Conservation (phyloP, 2,888 invertebrate genomes). For the Caenorhabditis japonica region DNA sequence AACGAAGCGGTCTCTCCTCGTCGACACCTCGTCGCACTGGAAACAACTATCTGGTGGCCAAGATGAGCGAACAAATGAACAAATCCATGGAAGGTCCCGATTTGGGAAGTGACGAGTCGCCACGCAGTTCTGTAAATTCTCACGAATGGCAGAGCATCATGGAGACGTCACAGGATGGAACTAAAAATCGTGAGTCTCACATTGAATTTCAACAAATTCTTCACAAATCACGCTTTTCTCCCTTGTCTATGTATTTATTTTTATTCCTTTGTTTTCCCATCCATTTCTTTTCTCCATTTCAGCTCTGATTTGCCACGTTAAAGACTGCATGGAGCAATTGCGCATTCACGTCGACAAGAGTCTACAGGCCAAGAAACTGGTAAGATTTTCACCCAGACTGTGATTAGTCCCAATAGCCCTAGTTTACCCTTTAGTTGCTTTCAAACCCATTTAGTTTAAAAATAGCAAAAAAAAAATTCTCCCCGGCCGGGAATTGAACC, state of each 20-base stretch:
- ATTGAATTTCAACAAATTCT: background rate
- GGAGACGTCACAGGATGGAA: slow-evolving; percentile 42
- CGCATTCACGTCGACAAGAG: slow-evolving; percentile 60
- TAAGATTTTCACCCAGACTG: slow-evolving; percentile 28
- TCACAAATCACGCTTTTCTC: slow-evolving; percentile 7
- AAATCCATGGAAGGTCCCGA: slow-evolving; percentile 64
- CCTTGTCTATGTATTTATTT: background rate
- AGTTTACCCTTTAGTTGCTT: slow-evolving; percentile 18
- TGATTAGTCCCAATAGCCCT: too few species aligned
- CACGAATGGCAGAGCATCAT: slow-evolving; percentile 55
- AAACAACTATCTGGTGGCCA: slow-evolving; percentile 59
- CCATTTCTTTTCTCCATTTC: slow-evolving; percentile 48
- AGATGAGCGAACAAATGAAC: slow-evolving; percentile 53
- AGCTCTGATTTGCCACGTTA: slow-evolving; percentile 68
- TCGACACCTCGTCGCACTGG: slow-evolving; percentile 40
- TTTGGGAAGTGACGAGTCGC: slow-evolving; percentile 65
- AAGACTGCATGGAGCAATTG: slow-evolving; percentile 65
- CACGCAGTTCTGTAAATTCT: slow-evolving; percentile 61
- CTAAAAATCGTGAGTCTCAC: slow-evolving; percentile 41
- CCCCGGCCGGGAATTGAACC: slow-evolving; percentile 68
- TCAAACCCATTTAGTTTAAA: too few species aligned
- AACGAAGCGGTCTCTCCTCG: slow-evolving; percentile 26
- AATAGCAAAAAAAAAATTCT: slow-evolving; percentile 42
- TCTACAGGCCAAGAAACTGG: slow-evolving; percentile 67
- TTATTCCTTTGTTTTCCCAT: slow-evolving; percentile 30